Evolutionary conservation across 2,888 invertebrate species (phyloP), one percentile per base, ranked within the genome.

Genomic region (Chydorus sphaericus): DNA sequence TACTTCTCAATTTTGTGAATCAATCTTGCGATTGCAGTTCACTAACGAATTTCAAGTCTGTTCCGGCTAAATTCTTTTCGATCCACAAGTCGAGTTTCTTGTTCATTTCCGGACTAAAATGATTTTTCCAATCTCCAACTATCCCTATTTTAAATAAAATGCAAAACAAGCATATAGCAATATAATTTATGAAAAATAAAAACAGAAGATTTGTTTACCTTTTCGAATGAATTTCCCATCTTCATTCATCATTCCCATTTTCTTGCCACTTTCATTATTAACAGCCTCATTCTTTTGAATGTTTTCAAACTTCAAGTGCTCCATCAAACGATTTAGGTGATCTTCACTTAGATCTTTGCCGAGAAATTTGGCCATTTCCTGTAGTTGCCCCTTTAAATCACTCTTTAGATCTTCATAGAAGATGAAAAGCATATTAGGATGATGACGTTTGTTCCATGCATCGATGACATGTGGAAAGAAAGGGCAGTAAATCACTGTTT

Each of bases 211-310:
- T n/a, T n/a, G n/a, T 54, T 57, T 28, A 30, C 59, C 60, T 54
- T 59, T 59, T 7, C 59, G 4, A 29, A 59, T 30, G 39, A 59
- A 59, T 23, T 36, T 39, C 4, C 58, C 56, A n/a, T 58, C 56
- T 31, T 53, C 11, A 29, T 59, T 52, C 33, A 55, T n/a, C 11
- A 56, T 33, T 6, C 56, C 58, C 4, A 20, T n/a, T 14, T 56
- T 36, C 50, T 53, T 58, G 18, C 11, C 26, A 2, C 1, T 5
- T 18, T 57, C 55, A 8, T 20, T 18, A 20, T 59, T 57, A 4
- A 59, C 59, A 2, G 50, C 48, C 10, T 23, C 18, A 20, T 59
- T 59, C 18, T 57, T 50, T 36, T 31, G 23, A 29, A 57, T 53
- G 20, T 53, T 57, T 14, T 59, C 57, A 20, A 59, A 48, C 14